Evolutionary conservation across 2,888 invertebrate species (phyloP).

Genomic region (Oegoconia quadripuncta): DNA sequence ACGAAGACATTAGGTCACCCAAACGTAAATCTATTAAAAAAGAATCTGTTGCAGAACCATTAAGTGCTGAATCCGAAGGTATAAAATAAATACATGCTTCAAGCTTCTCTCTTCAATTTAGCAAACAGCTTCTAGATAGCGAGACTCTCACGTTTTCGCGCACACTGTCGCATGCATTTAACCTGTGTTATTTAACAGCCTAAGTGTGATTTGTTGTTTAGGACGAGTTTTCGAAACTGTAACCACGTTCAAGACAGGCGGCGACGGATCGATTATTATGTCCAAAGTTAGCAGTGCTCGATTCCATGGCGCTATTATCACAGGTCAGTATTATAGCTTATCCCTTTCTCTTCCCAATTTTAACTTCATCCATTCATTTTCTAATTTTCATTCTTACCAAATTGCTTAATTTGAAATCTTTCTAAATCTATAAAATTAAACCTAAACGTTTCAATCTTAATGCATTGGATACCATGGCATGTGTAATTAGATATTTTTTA

Average conservation of each 20-base stretch:
- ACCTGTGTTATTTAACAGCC: conserved; percentile 66
- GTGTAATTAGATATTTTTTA: conserved; percentile 29
- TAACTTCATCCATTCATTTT: conserved; percentile 32
- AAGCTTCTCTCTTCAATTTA: conserved; percentile 53
- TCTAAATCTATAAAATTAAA: conserved; percentile 17
- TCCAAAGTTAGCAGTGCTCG: conserved; percentile 81
- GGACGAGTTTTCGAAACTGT: conserved; percentile 77
- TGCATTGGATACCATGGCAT: conserved; percentile 41
- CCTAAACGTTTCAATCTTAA: conserved; percentile 29
- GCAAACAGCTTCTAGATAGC: conserved; percentile 66
- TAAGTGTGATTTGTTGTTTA: conserved; percentile 77
- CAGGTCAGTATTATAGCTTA: conserved; percentile 24
- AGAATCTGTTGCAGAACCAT: conserved; percentile 62
- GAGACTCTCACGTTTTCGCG: conserved; percentile 51
- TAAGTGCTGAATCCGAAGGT: conserved; percentile 76
- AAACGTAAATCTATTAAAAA: conserved; percentile 70
- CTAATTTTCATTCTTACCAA: conserved; percentile 16
- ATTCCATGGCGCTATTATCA: conserved; percentile 80
- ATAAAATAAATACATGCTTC: conserved; percentile 56
- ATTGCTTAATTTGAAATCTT: conserved; percentile 13
- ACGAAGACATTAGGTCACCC: conserved; percentile 52
- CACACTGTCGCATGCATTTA: conserved; percentile 65
- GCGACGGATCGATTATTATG: conserved; percentile 66
- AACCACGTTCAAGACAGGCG: conserved; percentile 74
- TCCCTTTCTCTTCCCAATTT: conserved; percentile 47